These are phyloP conservation scores for Archilochus colubris DNA, from an alignment of 2,113 vertebrate genomes.

Conservation along the genomic window DNA sequence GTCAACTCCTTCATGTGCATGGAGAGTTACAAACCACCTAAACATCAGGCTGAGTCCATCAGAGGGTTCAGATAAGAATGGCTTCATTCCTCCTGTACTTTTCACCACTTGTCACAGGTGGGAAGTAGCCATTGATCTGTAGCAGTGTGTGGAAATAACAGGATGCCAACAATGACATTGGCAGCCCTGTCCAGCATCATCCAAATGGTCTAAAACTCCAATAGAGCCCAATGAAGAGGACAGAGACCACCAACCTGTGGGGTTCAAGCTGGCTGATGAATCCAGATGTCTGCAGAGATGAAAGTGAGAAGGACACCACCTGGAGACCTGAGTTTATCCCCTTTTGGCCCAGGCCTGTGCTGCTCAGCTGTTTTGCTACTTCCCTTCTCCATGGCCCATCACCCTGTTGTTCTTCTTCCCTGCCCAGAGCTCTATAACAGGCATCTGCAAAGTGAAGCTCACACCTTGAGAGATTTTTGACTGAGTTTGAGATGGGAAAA, in stretches of 20 bases:
- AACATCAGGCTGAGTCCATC: background rate
- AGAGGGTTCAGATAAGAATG: background rate
- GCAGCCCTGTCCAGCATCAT: background rate
- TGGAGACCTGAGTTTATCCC: background rate
- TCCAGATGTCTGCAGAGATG: background rate
- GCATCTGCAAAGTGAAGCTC: background rate
- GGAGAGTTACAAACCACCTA: background rate
- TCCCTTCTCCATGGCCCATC: background rate
- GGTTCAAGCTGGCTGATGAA: background rate
- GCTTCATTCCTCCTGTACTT: background rate
- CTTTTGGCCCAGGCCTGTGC: accelerated
- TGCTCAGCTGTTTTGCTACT: background rate
- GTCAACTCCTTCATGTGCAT: background rate
- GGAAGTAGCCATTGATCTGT: background rate
- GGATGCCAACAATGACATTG: background rate
- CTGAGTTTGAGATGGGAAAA: background rate
- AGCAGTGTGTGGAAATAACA: background rate
- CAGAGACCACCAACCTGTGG: background rate
- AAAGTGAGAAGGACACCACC: background rate
- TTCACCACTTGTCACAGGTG: background rate
- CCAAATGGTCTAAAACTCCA: background rate
- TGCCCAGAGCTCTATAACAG: background rate
- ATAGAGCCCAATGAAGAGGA: background rate
- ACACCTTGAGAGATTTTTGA: background rate
- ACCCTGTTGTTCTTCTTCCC: background rate